Base-by-base conservation (phyloP, 2,797 vertebrate genomes). In the Chloroceryle amazona region DNA sequence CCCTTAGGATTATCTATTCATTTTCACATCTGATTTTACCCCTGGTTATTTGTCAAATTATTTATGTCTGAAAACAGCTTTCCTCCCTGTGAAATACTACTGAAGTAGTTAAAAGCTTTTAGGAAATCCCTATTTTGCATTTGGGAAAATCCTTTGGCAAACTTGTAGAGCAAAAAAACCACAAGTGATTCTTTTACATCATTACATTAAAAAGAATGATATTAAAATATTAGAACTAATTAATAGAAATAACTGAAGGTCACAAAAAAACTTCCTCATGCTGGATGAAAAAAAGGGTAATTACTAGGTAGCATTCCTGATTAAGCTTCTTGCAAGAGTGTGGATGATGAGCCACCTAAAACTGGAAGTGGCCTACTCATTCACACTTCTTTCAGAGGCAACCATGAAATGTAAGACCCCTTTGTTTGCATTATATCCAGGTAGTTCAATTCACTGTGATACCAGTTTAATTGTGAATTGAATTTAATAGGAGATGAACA, bases 71-170 rank as follows among this genome's bases (percentile, higher is more conserved):
- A 95, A 79, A 92, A 86, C 62, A 88, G 72, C 61, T 78, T 92
- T 94, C 79, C 52, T 73, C 49, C 55, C 63, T 58, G 16, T 39
- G 37, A 95, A 87, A 90, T 78, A 67, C 42, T 37, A 54, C n/a
- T 49, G 55, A 85, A 91, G 87, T 44, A 86, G 91, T 87, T 91
- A 68, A 82, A 89, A 82, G 37, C 86, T 92, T 76, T 90, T 88
- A 87, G 65, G n/a, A 81, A 71, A 85, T n/a, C 33, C 11, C 17
- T 66, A 5, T 83, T 92, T 90, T 81, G 54, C 82, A 70, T 62
- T 79, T 70, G 51, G 84, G 54, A 47, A 91, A 75, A 47, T 58
- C 6, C 44, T 83, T 44, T 25, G 6, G 72, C 42, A 58, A 78
- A 31, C 49, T 81, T 39, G 31, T n/a, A 63, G 14, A 65, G 52